Evolutionary conservation across 2,797 vertebrate species (phyloP), one percentile per base, ranked within the genome.

Genomic region (Sebastes elongatus): DNA sequence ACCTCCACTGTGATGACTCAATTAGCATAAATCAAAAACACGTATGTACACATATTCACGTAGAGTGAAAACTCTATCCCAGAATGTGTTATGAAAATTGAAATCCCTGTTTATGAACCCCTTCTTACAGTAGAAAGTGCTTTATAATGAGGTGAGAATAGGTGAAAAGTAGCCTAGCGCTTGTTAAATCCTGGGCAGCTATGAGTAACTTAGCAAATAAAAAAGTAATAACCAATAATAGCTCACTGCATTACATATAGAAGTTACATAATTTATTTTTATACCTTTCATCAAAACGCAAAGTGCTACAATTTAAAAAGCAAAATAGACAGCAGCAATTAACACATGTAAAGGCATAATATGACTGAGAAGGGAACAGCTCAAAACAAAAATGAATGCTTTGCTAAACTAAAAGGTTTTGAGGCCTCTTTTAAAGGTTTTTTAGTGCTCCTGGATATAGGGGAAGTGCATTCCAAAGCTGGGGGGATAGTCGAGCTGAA

Each of bases 111-210:
- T 57, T 53, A 77, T 49, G 69, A 70, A 64, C 35, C 16, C 16
- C 62, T 23, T 27, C 35, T 42, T 55, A n/a, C 46, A 33, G 59
- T 10, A 23, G 28, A 69, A 18, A 76, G 33, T 10, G 32, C 30
- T 66, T 0, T 42, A 7, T 74, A 33, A 74, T 71, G 33, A 84
- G 46, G 32, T 53, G 73, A 49, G 42, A 79, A 23, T 11, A 52
- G 57, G 42, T 81, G 62, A 69, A 79, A 89, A 86, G 65, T 62
- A 75, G 62, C 67, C 53, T 22, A 68, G 30, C 2, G 27, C 70
- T 65, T 62, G 52, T 77, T 78, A 80, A 84, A 79, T 73, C 71
- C 74, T 18, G 42, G 27, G 55, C 83, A 81, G 60, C 53, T 68
- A 16, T 32, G 65, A 61, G 69, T 53, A 14, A 35, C 57, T 73